Base-by-base conservation (phyloP, 2,888 invertebrate species). In the Lithophane semibrunnea region DNA sequence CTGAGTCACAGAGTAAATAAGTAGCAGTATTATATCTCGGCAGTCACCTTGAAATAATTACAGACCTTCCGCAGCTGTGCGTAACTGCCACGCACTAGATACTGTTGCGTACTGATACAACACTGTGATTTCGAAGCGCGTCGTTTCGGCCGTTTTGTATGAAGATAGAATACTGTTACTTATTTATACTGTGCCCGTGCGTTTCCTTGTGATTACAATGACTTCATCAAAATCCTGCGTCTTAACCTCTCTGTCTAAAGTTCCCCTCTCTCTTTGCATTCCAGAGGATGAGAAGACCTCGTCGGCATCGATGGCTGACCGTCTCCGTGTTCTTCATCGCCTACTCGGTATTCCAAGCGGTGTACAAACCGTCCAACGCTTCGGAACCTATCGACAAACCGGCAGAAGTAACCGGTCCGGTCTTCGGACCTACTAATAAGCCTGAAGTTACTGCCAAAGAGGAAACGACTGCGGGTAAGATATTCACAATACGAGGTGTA, bases 261-360 rank as follows among this genome's bases (percentile, higher is more conserved):
- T n/a, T 7, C 29, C 13, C 5, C 12, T 1, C 8, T 49, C 13
- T 73, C 42, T 63, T 65, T 75, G 13, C 24, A 44, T 94, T 93
- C 0, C 95, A 97, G 97, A 97, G 94, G 90, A 97, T 97, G 97
- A 95, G 96, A 88, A 95, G 97, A 89, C 97, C 97, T 70, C 97
- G 97, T 79, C 97, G 98, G 75, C 97, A 98, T 92, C 97, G 98
- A 88, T 97, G 97, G 94, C 95, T 98, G 91, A 97, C 97, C 81
- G 97, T 98, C 86, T 97, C 97, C 10, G 95, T 98, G 69, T 97
- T 98, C 91, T 97, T 98, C 93, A 96, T 98, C 74, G 97, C 98
- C 49, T 98, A 98, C 93, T 97, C 98, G 44, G 97, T 97, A 84
- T 97, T 97, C 86, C 97, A 97, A 90, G 97, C 97, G 0, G 95